Evolutionary conservation across 2,113 vertebrate genomes (phyloP).

Genomic region (Sinocyclocheilus maitianheensis): DNA sequence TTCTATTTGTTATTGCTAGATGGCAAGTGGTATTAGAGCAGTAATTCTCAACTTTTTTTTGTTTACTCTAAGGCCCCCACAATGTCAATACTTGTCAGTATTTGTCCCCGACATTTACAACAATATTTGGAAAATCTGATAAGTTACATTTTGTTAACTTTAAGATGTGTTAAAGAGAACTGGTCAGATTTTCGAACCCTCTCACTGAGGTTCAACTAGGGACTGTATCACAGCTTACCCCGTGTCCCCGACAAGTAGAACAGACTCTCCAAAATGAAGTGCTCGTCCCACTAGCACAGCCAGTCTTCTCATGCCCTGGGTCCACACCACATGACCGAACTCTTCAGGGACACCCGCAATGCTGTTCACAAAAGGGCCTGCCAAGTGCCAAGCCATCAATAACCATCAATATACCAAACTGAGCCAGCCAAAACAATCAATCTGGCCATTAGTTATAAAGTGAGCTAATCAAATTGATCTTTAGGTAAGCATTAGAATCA

Average conservation of each 20-base stretch:
- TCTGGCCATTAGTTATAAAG: constrained; percentile 24
- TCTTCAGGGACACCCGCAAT: constrained; percentile 77
- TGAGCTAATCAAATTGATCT: constrained; percentile 23
- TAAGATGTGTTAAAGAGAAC: background rate
- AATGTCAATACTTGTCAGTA: too few relatives aligned
- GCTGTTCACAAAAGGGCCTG: constrained; percentile 74
- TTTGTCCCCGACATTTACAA: too few relatives aligned
- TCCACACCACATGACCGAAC: constrained; percentile 94
- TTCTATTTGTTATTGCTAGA: background rate
- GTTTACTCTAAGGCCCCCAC: too few relatives aligned
- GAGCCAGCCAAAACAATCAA: constrained; percentile 22
- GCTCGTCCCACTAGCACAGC: constrained; percentile 89
- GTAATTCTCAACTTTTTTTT: background rate
- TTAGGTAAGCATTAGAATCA: background rate
- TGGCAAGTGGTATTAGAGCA: background rate
- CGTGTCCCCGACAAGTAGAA: constrained; percentile 93
- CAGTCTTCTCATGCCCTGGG: constrained; percentile 84
- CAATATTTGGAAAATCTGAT: background rate
- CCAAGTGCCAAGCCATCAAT: constrained; percentile 28
- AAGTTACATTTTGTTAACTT: background rate
- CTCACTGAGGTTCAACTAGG: background rate
- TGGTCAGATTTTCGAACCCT: background rate
- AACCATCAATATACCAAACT: constrained; percentile 32
- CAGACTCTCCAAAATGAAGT: constrained; percentile 88
- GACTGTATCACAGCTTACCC: constrained; percentile 76